phyloP scores from a whole-genome alignment of 2,888 invertebrate genomes.

The Hecatera dysodea region DNA sequence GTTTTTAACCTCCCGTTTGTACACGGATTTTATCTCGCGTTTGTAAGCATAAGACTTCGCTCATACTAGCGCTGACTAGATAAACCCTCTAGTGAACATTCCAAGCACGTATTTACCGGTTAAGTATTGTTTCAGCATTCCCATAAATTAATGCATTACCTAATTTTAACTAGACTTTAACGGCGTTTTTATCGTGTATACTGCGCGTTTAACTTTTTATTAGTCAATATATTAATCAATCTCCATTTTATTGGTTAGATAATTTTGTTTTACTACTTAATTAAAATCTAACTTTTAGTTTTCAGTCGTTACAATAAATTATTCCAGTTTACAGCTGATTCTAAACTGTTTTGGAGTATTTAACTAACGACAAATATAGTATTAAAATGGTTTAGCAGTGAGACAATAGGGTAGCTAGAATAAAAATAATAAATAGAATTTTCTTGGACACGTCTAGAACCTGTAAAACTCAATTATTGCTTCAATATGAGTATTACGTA shows the following conservation, averaged over 20 bases:
- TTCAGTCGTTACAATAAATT: conserved; percentile 2
- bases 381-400: too few relatives aligned
- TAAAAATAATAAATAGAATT: too few relatives aligned
- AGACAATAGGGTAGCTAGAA: too few relatives aligned
- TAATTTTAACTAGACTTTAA: conserved; percentile 16
- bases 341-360: background rate
- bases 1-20: conserved; percentile 63
- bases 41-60: conserved; percentile 37
- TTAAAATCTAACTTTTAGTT: conserved; percentile 39
- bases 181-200: conserved; percentile 22
- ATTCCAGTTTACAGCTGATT: conserved; percentile 3
- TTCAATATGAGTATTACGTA: conserved; percentile 13
- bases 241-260: conserved; percentile 5
- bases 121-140: background rate
- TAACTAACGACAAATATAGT: background rate
- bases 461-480: background rate
- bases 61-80: conserved; percentile 13
- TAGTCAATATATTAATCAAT: conserved; percentile 19
- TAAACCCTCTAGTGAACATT: background rate
- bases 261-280: conserved; percentile 6
- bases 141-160: conserved; percentile 1
- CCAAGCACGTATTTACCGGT: background rate
- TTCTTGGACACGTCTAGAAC: background rate
- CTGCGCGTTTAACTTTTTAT: conserved; percentile 20
- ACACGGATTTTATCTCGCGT: conserved; percentile 56